phyloP scores from a whole-genome alignment of 2,113 vertebrate species.

The Perognathus longimembris region DNA sequence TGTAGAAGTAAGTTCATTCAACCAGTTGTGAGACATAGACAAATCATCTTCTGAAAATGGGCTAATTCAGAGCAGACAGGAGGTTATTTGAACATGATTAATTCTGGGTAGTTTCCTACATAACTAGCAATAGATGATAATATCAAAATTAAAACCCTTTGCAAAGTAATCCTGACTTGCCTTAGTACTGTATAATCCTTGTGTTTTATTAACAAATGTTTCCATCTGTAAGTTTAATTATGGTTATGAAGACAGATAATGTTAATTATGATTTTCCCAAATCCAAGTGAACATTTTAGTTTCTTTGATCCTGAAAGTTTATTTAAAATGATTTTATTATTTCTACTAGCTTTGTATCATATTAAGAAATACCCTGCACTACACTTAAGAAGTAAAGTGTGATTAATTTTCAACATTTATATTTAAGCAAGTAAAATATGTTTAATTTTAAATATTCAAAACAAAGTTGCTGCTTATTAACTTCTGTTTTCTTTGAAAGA shows the following conservation, averaged over 20 bases:
- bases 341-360: neutral
- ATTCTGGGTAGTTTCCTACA: neutral
- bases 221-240: slow-evolving; percentile 36
- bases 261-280: slow-evolving; percentile 59
- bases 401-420: neutral
- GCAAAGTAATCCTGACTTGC: neutral
- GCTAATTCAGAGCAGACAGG: neutral
- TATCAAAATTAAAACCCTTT: neutral
- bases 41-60: neutral
- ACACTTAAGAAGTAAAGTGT: neutral
- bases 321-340: slow-evolving; percentile 5
- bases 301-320: neutral
- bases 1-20: neutral
- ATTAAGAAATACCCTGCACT: neutral
- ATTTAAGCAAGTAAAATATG: slow-evolving; percentile 2
- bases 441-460: neutral
- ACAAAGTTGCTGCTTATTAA: neutral
- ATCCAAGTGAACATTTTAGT: neutral
- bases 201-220: neutral
- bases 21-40: neutral
- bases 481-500: neutral
- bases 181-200: slow-evolving; percentile 1
- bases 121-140: neutral
- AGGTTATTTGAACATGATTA: neutral
- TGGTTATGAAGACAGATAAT: slow-evolving; percentile 24